Base-by-base conservation (phyloP, 2,797 vertebrate species). In the Brotula barbata region DNA sequence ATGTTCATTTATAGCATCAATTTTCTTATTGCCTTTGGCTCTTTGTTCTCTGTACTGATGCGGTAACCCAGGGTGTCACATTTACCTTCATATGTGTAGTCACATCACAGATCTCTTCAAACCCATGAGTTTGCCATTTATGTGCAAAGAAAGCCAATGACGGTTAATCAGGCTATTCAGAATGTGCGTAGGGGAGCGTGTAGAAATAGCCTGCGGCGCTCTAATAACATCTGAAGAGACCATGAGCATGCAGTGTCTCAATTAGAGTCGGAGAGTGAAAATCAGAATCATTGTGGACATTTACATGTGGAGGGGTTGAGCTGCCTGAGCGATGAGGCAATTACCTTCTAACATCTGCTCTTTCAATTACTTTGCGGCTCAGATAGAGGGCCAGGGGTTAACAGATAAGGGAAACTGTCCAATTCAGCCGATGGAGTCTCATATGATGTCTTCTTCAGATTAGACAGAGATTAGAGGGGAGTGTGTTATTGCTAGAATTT, bases 291-390 rank as follows among this genome's bases (percentile, higher is more conserved):
- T 44, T 62, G 49, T 55, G 47, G 28, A 73, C 72, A 70, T 74
- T 83, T 71, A 69, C 66, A 73, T 76, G 65, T 64, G 54, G 50
- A 77, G 61, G 51, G 37, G 37, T 66, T 61, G 78, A 84, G 71
- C 64, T 25, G 72, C 56, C 71, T 79, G 85, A 90, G 53, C 51
- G 73, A 89, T 85, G 83, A 84, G 72, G 66, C 83, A 78, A 80
- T 88, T 89, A 89, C 80, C 60, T 75, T 62, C 58, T 77, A 83
- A 83, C 82, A 86, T 75, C 82, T 82, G 83, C 81, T 81, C 79
- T 77, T 79, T 81, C 76, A 83, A 81, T 90, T 84, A 86, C 68
- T 69, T 42, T 39, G 53, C 64, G 62, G 58, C 42, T 44, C 23
- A 45, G 60, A 66, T 44, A 21, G 49, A 36, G 59, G 39, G 45